These are phyloP conservation scores for Helogale parvula DNA, from an alignment of 2,113 vertebrate genomes.

Conservation along the genomic window DNA sequence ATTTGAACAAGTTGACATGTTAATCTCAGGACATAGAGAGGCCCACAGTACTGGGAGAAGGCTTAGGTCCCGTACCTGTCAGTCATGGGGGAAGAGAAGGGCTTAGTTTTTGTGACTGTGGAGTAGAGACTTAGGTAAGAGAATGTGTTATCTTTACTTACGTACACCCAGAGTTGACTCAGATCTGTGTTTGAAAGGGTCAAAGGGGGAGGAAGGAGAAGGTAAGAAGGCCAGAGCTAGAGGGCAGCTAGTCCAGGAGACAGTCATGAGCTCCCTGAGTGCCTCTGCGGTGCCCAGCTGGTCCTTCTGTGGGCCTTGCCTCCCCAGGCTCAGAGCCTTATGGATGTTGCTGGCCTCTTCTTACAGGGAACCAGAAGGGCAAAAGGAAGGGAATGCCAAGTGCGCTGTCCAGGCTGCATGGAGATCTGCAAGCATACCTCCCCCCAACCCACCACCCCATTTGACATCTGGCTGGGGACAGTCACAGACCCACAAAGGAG, in stretches of 20 bases:
- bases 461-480: background rate
- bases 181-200: background rate
- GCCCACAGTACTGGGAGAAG: background rate
- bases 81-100: background rate
- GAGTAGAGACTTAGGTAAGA: background rate
- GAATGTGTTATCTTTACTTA: background rate
- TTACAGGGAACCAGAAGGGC: background rate
- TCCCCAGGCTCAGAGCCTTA: background rate
- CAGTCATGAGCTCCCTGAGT: background rate
- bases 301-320: background rate
- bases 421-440: background rate
- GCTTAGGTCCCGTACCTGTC: background rate
- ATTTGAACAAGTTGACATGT: background rate
- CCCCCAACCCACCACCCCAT: background rate
- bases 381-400: background rate
- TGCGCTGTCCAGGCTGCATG: background rate
- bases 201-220: background rate
- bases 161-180: background rate
- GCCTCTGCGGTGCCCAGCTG: background rate
- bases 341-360: background rate
- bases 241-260: background rate
- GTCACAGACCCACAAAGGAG: background rate
- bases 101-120: background rate
- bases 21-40: background rate
- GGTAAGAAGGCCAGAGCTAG: background rate